These are phyloP conservation scores for Poecile atricapillus DNA, from an alignment of 2,113 vertebrate species.

Conservation along the genomic window DNA sequence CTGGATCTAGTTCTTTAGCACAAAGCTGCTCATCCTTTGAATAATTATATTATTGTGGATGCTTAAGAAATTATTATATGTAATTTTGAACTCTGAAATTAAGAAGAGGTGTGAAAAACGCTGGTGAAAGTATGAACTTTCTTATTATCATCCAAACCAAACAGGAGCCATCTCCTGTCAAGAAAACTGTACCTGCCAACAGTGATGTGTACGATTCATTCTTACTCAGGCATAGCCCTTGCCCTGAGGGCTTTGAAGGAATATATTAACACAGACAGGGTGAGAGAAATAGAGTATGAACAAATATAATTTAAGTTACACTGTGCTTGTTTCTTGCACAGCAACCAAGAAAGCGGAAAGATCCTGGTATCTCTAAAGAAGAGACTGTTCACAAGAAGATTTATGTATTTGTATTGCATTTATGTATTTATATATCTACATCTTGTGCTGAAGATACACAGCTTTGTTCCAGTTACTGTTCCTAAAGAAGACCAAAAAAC, in stretches of 20 bases:
- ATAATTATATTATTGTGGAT: background rate
- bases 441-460: background rate
- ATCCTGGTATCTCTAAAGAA: no score
- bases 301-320: background rate
- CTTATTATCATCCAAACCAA: background rate
- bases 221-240: background rate
- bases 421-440: background rate
- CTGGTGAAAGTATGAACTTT: background rate
- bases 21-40: background rate
- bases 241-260: background rate
- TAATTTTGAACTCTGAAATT: background rate
- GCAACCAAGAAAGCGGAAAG: no score
- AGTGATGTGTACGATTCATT: background rate
- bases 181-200: background rate
- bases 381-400: no score
- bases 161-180: background rate
- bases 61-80: background rate
- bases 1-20: background rate
- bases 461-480: background rate
- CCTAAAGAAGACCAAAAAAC: background rate
- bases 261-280: background rate
- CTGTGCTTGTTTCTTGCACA: background rate
- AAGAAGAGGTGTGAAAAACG: background rate
- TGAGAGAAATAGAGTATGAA: background rate
- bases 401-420: no score